Evolutionary conservation across 2,888 invertebrate genomes (phyloP).

Genomic region (Chrysodeixis includens): DNA sequence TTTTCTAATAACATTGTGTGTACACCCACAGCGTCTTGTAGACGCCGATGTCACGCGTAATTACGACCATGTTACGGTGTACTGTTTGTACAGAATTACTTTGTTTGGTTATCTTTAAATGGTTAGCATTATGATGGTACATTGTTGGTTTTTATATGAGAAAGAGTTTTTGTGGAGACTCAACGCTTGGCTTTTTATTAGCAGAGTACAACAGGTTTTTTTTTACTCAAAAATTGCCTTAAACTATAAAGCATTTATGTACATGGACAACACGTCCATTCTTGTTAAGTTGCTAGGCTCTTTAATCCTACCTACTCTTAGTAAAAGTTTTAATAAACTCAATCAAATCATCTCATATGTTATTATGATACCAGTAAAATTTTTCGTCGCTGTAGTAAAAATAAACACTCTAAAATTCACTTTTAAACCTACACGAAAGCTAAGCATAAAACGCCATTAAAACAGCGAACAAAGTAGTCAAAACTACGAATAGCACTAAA

Average conservation of each 20-base stretch:
- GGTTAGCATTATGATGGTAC: background rate
- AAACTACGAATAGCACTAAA: constrained; percentile 24
- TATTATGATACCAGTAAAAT: too few relatives aligned
- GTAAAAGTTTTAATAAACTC: too few relatives aligned
- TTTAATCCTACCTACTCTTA: too few relatives aligned
- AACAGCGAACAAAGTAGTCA: constrained; percentile 29
- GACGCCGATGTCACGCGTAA: constrained; percentile 14
- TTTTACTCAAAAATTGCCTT: too few relatives aligned
- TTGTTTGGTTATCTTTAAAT: background rate
- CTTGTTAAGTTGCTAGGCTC: too few relatives aligned
- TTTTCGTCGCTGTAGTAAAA: too few relatives aligned
- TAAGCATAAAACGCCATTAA: constrained; percentile 9
- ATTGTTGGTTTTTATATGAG: background rate
- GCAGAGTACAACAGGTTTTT: too few relatives aligned
- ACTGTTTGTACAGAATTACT: background rate
- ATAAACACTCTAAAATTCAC: too few relatives aligned
- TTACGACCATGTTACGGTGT: constrained; percentile 9
- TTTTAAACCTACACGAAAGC: background rate
- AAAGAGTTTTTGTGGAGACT: background rate
- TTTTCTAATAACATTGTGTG: background rate
- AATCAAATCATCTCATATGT: too few relatives aligned
- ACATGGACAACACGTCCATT: too few relatives aligned
- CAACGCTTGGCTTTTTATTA: background rate
- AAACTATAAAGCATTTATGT: too few relatives aligned
- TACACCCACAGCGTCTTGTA: constrained; percentile 13